Percentiles rank a stretch among this genome's conserved stretches.
phyloP scores from a whole-genome alignment of 2,888 invertebrate genomes.

The Hemicrepidius hirtus region DNA sequence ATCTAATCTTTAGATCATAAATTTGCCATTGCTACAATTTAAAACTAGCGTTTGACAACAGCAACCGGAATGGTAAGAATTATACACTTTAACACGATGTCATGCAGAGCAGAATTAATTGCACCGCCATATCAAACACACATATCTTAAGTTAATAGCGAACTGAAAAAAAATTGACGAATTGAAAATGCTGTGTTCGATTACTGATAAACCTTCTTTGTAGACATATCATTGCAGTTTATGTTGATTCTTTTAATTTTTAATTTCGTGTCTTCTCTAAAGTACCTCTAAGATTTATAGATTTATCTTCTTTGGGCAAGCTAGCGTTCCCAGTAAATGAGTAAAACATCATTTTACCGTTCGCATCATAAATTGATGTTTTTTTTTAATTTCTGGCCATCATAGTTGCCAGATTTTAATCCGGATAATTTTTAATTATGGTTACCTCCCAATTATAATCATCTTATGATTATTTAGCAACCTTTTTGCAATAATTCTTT shows the following conservation, averaged over 20 bases:
- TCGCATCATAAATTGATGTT: too few species aligned
- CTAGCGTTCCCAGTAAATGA: too few species aligned
- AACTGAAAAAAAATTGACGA: conserved; percentile 38
- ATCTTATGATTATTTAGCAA: too few species aligned
- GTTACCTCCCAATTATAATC: too few species aligned
- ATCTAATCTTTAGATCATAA: conserved; percentile 38
- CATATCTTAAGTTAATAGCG: conserved; percentile 41
- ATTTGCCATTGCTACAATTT: conserved; percentile 37
- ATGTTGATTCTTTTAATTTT: neutral
- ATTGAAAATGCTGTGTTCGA: conserved; percentile 33
- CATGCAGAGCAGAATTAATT: conserved; percentile 50
- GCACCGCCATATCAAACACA: conserved; percentile 41
- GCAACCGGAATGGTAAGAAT: conserved; percentile 41
- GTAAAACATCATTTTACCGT: too few species aligned
- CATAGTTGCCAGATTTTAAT: too few species aligned
- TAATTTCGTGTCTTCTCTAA: too few species aligned
- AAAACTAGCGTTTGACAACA: conserved; percentile 33
- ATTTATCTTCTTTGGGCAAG: too few species aligned
- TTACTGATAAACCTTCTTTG: neutral
- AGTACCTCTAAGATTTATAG: too few species aligned
- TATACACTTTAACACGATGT: conserved; percentile 49
- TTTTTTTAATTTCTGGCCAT: neutral
- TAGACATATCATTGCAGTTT: neutral
- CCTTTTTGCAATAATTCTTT: too few species aligned
- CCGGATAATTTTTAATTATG: too few species aligned